A percentile compares a stretch with the other conserved stretches of the same genome.
These are phyloP conservation scores for Emys orbicularis DNA, from an alignment of 2,797 vertebrate species.

Conservation along the genomic window DNA sequence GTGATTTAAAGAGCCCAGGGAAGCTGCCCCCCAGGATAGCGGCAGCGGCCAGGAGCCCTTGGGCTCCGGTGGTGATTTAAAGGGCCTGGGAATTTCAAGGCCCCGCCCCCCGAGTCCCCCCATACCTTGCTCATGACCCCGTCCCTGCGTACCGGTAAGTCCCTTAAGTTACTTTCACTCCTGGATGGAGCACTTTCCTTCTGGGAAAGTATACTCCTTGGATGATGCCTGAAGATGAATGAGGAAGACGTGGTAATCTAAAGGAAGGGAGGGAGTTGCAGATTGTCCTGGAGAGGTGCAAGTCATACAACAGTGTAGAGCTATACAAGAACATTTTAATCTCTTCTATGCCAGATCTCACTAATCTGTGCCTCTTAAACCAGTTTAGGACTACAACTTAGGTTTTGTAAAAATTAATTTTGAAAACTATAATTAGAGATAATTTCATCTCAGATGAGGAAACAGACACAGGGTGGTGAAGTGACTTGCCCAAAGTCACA, in stretches of 20 bases:
- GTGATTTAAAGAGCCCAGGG: too few relatives aligned
- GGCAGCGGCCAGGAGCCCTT: too few relatives aligned
- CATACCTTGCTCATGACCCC: too few relatives aligned
- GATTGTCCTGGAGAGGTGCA: not conserved
- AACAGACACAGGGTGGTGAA: not conserved
- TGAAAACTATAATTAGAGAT: not conserved
- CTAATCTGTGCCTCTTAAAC: not conserved
- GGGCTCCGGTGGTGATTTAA: too few relatives aligned
- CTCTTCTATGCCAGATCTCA: not conserved
- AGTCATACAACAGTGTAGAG: not conserved
- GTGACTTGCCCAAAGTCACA: not conserved
- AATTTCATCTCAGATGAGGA: not conserved
- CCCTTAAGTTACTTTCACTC: too few relatives aligned
- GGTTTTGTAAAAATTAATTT: not conserved
- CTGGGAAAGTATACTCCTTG: not conserved
- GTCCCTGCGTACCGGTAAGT: too few relatives aligned
- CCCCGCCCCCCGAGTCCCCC: too few relatives aligned
- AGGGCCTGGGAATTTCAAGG: too few relatives aligned
- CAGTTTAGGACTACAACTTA: not conserved
- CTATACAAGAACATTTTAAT: not conserved
- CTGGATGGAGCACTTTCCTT: not conserved
- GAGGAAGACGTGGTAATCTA: accelerated
- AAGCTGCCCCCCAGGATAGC: too few relatives aligned
- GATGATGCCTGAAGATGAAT: not conserved
- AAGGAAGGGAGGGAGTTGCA: not conserved